Evolutionary conservation across 1,140 invertebrate species (phyloP).

Genomic region (Sesamia nonagrioides): DNA sequence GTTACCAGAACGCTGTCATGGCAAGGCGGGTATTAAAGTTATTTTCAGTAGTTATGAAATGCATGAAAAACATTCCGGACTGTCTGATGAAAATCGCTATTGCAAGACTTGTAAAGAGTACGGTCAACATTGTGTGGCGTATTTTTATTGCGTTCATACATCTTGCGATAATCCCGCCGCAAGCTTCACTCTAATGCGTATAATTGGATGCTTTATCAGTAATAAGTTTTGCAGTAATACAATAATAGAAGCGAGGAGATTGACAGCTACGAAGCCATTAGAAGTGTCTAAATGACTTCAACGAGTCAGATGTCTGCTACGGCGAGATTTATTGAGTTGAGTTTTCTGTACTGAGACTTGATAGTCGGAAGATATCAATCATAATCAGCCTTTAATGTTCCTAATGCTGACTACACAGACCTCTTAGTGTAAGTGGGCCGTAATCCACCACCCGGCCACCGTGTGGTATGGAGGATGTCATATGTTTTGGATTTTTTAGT

Average conservation of each 20-base stretch:
- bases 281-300: neutral
- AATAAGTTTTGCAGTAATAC: slow-evolving; percentile 27
- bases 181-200: neutral
- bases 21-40: slow-evolving; percentile 21
- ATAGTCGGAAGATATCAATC: neutral
- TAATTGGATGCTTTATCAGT: neutral
- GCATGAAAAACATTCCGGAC: slow-evolving; percentile 19
- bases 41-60: slow-evolving; percentile 36
- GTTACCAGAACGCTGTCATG: slow-evolving; percentile 5
- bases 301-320: neutral
- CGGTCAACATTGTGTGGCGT: neutral
- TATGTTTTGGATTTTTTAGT: too few relatives aligned
- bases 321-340: neutral
- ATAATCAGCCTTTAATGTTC: too few relatives aligned
- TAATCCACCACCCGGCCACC: too few relatives aligned
- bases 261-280: slow-evolving; percentile 30
- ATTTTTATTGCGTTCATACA: slow-evolving; percentile 15
- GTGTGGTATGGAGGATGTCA: too few relatives aligned
- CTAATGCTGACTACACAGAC: too few relatives aligned
- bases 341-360: neutral
- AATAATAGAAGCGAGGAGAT: slow-evolving; percentile 5
- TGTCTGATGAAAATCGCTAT: slow-evolving; percentile 32
- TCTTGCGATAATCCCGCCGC: slow-evolving; percentile 14
- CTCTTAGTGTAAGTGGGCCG: too few relatives aligned
- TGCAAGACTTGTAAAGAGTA: slow-evolving; percentile 15